A percentile compares a stretch with the other conserved stretches of the same genome.
Conservation (phyloP, 2,113 vertebrate species). For the Gadus macrocephalus region DNA sequence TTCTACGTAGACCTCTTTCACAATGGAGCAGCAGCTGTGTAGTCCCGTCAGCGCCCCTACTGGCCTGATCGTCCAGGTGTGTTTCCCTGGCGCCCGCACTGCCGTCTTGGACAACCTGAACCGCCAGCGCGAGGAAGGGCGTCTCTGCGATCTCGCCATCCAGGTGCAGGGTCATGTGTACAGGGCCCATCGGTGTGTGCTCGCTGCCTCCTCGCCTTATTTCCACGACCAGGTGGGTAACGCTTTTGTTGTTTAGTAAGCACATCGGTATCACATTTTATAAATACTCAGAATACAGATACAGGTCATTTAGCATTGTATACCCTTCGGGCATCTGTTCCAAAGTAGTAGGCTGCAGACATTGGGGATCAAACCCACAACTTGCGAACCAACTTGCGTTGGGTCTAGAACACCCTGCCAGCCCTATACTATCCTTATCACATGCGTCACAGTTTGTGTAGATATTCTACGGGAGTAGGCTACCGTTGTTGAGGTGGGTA, state of each 20-base stretch:
- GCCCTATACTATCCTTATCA: no score
- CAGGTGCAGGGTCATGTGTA: conserved; percentile 79
- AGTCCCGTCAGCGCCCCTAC: conserved; percentile 30
- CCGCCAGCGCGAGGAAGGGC: conserved; percentile 82
- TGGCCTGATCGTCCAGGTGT: conserved; percentile 75
- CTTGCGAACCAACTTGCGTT: no score
- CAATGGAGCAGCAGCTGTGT: conserved; percentile 56
- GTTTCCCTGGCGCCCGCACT: conserved; percentile 80
- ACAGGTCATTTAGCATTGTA: no score
- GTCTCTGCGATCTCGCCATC: conserved; percentile 79
- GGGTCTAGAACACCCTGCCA: no score
- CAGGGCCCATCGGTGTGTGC: conserved; percentile 77
- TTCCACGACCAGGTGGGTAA: conserved; percentile 81
- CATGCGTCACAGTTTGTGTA: no score
- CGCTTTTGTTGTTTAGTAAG: background rate
- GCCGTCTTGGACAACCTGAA: conserved; percentile 85
- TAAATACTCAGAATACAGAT: no score
- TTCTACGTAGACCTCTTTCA: background rate
- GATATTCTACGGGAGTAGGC: no score
- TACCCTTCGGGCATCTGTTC: no score
- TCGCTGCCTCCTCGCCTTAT: conserved; percentile 80
- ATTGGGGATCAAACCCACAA: no score
- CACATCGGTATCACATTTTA: no score
- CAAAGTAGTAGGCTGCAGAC: no score
- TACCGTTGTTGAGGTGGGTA: no score